These are phyloP conservation scores for Xiphydria camelus DNA, from an alignment of 2,888 invertebrate species.

Conservation along the genomic window DNA sequence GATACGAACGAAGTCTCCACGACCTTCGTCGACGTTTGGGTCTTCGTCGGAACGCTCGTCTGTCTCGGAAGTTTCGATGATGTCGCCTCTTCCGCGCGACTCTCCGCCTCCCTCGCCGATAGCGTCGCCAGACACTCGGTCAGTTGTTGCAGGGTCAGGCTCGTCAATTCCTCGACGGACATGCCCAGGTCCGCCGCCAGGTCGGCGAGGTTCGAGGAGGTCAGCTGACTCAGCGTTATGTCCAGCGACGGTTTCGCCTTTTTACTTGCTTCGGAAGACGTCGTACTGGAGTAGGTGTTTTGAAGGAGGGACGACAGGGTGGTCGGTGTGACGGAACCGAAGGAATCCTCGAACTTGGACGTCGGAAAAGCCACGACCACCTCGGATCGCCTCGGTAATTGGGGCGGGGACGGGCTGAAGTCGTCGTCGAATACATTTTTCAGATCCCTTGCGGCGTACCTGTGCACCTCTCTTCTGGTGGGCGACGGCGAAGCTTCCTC, in stretches of 20 bases:
- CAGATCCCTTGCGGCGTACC: conserved; percentile 28
- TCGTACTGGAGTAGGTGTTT: conserved; percentile 17
- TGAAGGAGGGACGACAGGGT: conserved; percentile 45
- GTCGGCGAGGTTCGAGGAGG: conserved; percentile 80
- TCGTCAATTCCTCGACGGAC: conserved; percentile 76
- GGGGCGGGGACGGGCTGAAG: conserved; percentile 46
- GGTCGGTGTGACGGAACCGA: conserved; percentile 45
- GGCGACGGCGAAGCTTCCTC: conserved; percentile 49
- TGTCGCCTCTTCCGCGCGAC: conserved; percentile 31
- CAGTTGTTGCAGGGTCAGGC: conserved; percentile 84
- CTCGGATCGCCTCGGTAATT: conserved; percentile 36
- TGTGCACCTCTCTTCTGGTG: conserved; percentile 22
- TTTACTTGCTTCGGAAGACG: conserved; percentile 27
- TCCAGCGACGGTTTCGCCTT: conserved; percentile 61
- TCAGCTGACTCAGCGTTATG: conserved; percentile 80
- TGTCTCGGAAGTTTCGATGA: conserved; percentile 14
- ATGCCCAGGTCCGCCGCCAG: conserved; percentile 76
- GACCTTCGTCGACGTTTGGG: conserved; percentile 51
- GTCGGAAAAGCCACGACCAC: conserved; percentile 26
- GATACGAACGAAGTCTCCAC: conserved; percentile 30
- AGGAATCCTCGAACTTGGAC: conserved; percentile 49
- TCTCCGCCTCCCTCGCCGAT: conserved; percentile 43
- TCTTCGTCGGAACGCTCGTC: conserved; percentile 39
- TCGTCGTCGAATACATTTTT: conserved; percentile 48
- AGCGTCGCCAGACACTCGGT: conserved; percentile 73